phyloP scores from a whole-genome alignment of 2,888 invertebrate species.

The Spilarctia lutea region DNA sequence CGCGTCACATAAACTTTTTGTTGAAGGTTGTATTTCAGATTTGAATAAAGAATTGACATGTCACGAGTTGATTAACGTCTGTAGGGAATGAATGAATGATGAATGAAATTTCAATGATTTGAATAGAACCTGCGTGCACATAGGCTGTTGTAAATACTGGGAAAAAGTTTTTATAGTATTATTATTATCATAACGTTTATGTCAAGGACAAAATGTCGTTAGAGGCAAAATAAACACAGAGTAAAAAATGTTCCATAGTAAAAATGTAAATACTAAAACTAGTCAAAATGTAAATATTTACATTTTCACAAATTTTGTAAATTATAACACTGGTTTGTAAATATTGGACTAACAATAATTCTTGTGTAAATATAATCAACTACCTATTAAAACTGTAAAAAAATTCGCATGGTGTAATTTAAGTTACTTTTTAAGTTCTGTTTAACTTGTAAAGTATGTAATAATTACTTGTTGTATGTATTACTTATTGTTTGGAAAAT shows the following conservation, averaged over 20 bases:
- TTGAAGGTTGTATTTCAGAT: neutral
- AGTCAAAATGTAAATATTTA: no score
- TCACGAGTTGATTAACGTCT: neutral
- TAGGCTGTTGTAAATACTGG: neutral
- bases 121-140: conserved; percentile 1
- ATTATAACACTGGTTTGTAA: neutral
- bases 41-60: conserved; percentile 1
- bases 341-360: neutral
- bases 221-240: neutral
- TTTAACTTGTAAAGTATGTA: conserved; percentile 5
- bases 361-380: conserved; percentile 1
- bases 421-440: conserved; percentile 19
- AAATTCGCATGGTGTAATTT: neutral
- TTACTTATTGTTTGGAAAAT: conserved; percentile 4
- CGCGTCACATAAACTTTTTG: conserved; percentile 7
- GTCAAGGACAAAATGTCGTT: neutral
- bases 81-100: conserved; percentile 2
- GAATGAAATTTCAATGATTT: neutral
- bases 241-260: neutral
- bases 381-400: neutral
- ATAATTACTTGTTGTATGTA: neutral
- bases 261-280: no score
- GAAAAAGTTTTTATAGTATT: neutral
- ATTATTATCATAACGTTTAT: neutral
- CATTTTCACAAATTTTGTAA: neutral